Base-by-base conservation (phyloP, 1,140 invertebrate species). In the Lucilia sericata region DNA sequence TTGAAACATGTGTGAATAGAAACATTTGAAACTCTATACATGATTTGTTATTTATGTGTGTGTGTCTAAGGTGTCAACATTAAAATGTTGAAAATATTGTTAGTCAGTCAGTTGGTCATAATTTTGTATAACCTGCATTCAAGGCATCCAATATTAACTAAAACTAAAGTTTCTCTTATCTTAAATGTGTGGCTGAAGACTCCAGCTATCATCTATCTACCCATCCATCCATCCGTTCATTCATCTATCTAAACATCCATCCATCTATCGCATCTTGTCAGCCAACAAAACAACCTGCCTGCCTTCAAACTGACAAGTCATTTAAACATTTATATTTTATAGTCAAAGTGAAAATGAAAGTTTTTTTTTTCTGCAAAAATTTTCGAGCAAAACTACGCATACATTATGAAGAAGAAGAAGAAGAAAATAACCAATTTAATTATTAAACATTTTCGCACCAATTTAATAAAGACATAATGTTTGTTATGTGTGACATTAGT, bases 401-500 rank as follows among this genome's bases (percentile, higher is more conserved):
- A 70, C 25, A 21, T 70, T 70, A 21, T 70, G n/a, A 21, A 10
- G 19, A 70, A 10, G 17, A 49, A 49, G n/a, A 21, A 10, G 19
- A 70, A 10, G 17, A 49, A 49, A 49, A n/a, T 65, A 65, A 65
- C 7, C n/a, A 70, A 70, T 55, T 55, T 55, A 70, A 70, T 70
- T 70, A 70, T 70, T 70, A 70, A 70, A 70, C 21, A 70, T 70
- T 70, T 70, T 70, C n/a, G 65, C 65, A 70, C 65, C 65, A 70
- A 21, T 70, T 70, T 70, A 70, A 70, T 21, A 70, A 19, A 70
- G 19, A 19, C 65, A 70, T 21, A 70, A 21, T 70, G 19, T 70
- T 70, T 21, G 21, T 8, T 9, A n/a, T 55, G 51, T 55, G 51
- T 55, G 51, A 55, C 51, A 55, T 17, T 55, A 55, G 17, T 55